phyloP scores from a whole-genome alignment of 1,140 invertebrate species.

The Drosophila willistoni region DNA sequence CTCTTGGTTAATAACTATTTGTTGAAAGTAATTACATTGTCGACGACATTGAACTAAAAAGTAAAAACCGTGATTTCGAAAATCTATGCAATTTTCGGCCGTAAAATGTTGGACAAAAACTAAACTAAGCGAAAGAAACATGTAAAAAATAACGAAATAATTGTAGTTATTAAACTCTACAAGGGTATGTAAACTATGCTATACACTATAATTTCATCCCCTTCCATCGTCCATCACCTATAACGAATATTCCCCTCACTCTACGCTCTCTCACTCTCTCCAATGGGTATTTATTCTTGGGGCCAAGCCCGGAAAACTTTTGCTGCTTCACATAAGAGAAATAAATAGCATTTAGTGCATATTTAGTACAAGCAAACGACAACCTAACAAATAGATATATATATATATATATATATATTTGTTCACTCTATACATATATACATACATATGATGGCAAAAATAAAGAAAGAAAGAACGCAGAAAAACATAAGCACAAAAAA shows the following conservation, averaged over 20 bases:
- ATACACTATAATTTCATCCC: background rate
- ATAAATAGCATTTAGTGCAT: constrained; percentile 79
- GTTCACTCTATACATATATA: background rate
- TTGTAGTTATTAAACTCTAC: background rate
- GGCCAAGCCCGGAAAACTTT: constrained; percentile 23
- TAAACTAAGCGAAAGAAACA: no score
- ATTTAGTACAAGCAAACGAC: constrained; percentile 65
- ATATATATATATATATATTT: background rate
- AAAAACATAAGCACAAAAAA: constrained; percentile 35
- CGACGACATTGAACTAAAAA: no score
- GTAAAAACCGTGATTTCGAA: no score
- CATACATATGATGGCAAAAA: background rate
- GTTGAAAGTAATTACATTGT: no score
- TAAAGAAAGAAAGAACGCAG: constrained; percentile 51
- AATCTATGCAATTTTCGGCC: no score
- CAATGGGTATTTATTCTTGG: background rate
- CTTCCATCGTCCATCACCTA: background rate
- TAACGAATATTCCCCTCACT: background rate
- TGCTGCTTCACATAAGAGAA: constrained; percentile 29
- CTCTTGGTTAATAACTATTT: no score
- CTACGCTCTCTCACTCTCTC: background rate
- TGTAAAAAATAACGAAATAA: background rate
- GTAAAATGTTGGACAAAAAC: no score
- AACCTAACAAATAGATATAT: constrained; percentile 27
- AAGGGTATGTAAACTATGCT: background rate